Conservation (phyloP, 35 echinoderm and acorn worm species). For the Lytechinus pictus region DNA sequence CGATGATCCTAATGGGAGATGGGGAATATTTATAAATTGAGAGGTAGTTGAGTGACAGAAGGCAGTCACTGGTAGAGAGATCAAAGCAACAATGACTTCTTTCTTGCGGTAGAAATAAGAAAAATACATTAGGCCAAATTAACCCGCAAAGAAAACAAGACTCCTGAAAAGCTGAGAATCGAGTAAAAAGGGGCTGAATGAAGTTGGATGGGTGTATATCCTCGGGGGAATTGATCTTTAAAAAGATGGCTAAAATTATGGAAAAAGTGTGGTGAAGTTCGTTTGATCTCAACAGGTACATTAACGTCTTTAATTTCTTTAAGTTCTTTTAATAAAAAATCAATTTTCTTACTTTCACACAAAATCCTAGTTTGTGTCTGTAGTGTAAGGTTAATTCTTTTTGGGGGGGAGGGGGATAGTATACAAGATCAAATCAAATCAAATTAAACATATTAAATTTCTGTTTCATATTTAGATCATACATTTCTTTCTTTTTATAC, state of each 20-base stretch:
- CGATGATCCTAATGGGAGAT: background rate
- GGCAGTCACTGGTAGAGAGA: background rate
- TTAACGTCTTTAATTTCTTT: no score
- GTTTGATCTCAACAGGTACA: no score
- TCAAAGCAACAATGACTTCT: background rate
- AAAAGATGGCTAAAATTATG: background rate
- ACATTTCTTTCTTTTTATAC: no score
- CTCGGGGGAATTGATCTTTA: background rate
- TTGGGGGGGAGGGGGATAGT: no score
- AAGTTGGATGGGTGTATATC: background rate
- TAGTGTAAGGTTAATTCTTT: no score
- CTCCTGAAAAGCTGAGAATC: background rate
- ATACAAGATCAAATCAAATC: no score
- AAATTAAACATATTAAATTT: no score
- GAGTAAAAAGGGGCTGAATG: background rate
- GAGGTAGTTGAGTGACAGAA: background rate
- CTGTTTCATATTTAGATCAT: no score
- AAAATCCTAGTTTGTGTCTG: no score
- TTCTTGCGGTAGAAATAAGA: background rate
- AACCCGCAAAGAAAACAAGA: conserved; percentile 27
- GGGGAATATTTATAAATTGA: background rate
- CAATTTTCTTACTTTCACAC: no score
- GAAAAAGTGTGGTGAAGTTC: background rate
- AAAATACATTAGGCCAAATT: conserved; percentile 50
- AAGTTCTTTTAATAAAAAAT: no score